A percentile compares a stretch with the other conserved stretches of the same genome.
These are phyloP conservation scores for Sebastes elongatus DNA, from an alignment of 2,797 vertebrate genomes.

Conservation along the genomic window DNA sequence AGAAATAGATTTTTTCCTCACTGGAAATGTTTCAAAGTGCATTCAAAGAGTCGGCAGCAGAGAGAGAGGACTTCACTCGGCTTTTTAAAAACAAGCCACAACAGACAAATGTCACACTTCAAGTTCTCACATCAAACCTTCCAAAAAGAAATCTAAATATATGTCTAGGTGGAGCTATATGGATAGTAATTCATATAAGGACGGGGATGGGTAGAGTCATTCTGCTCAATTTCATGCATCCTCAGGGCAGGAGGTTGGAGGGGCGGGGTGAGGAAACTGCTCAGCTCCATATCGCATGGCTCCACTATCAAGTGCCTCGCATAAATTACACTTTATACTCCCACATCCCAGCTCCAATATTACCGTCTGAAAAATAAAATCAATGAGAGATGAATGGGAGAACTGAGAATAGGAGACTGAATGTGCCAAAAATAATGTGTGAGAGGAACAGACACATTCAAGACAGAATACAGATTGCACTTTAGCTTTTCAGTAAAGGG, in stretches of 20 bases:
- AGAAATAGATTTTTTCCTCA: slow-evolving; percentile 13
- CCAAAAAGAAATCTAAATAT: slow-evolving; percentile 27
- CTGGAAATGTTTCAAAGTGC: slow-evolving; percentile 18
- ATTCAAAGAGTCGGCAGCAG: slow-evolving; percentile 14
- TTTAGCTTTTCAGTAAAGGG: slow-evolving; percentile 8
- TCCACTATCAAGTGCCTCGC: slow-evolving; percentile 34
- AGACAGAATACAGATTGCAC: not conserved
- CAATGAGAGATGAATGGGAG: slow-evolving; percentile 34
- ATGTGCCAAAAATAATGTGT: slow-evolving; percentile 17
- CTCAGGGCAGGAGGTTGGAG: slow-evolving; percentile 15
- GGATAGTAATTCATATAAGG: slow-evolving; percentile 45
- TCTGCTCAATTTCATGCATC: slow-evolving; percentile 65
- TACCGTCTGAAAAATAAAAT: slow-evolving; percentile 27
- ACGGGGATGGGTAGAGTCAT: slow-evolving; percentile 41
- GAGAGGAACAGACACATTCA: slow-evolving; percentile 18
- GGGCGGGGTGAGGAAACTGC: not conserved
- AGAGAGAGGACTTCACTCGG: not conserved
- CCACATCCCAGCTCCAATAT: slow-evolving; percentile 32
- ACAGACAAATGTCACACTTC: slow-evolving; percentile 36
- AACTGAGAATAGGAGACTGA: slow-evolving; percentile 5
- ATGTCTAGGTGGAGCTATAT: slow-evolving; percentile 22
- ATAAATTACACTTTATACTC: slow-evolving; percentile 57
- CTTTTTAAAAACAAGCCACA: slow-evolving; percentile 45
- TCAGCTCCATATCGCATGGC: slow-evolving; percentile 21
- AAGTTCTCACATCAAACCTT: slow-evolving; percentile 19